phyloP scores from a whole-genome alignment of 2,113 vertebrate species.

The Proterorhinus semilunaris region DNA sequence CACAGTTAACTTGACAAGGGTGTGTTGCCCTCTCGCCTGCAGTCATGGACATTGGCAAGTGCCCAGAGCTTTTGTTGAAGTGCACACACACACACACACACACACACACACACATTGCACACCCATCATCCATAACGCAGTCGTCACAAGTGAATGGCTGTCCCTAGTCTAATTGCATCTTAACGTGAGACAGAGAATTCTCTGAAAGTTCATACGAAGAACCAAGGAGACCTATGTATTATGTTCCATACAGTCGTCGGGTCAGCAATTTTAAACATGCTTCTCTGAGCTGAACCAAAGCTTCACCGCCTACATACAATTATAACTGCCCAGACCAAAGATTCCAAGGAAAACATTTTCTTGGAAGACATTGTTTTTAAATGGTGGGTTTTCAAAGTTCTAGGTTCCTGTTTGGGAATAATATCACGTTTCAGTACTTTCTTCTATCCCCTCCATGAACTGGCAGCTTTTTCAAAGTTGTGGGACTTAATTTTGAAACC shows the following conservation, averaged over 20 bases:
- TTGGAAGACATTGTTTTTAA: conserved; percentile 35
- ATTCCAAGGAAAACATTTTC: conserved; percentile 49
- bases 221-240: not conserved
- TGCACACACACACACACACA: conserved; percentile 26
- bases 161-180: not conserved
- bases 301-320: conserved; percentile 34
- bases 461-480: too few relatives aligned
- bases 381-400: conserved; percentile 24
- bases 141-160: not conserved
- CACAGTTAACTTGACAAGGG: conserved; percentile 33
- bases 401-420: conserved; percentile 46
- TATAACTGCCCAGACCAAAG: conserved; percentile 26
- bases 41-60: conserved; percentile 33
- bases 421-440: conserved; percentile 11
- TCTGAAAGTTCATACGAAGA: too few relatives aligned
- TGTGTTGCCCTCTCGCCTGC: conserved; percentile 29
- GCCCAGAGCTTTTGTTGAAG: conserved; percentile 32
- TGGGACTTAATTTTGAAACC: too few relatives aligned
- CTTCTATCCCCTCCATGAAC: conserved; percentile 1
- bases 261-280: not conserved
- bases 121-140: not conserved
- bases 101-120: conserved; percentile 11
- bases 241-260: not conserved
- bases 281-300: conserved; percentile 5
- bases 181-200: not conserved